A percentile compares a stretch with the other conserved stretches of the same genome.
Evolutionary conservation across 2,797 vertebrate species (phyloP).

Genomic region (Enteromius treurensis): DNA sequence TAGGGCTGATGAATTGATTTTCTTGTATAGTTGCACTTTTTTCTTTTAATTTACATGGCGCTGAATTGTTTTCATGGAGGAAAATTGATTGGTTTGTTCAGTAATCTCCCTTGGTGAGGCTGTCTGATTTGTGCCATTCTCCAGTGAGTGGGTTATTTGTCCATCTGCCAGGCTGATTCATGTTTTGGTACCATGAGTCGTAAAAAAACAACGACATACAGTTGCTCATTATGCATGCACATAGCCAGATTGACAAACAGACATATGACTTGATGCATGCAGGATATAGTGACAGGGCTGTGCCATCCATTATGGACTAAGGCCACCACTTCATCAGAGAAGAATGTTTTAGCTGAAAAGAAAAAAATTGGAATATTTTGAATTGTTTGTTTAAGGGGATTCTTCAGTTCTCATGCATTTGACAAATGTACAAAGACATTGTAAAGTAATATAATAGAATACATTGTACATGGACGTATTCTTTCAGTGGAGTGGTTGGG

Average conservation of each 20-base stretch:
- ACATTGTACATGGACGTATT: neutral
- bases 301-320: constrained; percentile 11
- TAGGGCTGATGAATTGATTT: constrained; percentile 34
- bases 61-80: constrained; percentile 16
- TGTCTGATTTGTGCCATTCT: constrained; percentile 33
- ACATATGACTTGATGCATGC: constrained; percentile 31
- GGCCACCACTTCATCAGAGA: neutral
- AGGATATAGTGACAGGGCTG: constrained; percentile 10
- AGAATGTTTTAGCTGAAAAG: neutral
- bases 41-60: constrained; percentile 2
- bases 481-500: neutral
- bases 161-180: constrained; percentile 43
- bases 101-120: neutral
- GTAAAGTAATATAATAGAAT: neutral
- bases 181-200: constrained; percentile 31
- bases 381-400: neutral
- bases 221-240: constrained; percentile 32
- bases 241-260: constrained; percentile 39
- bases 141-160: constrained; percentile 39
- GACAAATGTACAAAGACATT: neutral
- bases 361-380: neutral
- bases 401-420: neutral
- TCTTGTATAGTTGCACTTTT: constrained; percentile 2
- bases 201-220: constrained; percentile 24
- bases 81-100: constrained; percentile 13